Base-by-base conservation (phyloP, 2,113 vertebrate genomes). In the Megatriorchis doriae region DNA sequence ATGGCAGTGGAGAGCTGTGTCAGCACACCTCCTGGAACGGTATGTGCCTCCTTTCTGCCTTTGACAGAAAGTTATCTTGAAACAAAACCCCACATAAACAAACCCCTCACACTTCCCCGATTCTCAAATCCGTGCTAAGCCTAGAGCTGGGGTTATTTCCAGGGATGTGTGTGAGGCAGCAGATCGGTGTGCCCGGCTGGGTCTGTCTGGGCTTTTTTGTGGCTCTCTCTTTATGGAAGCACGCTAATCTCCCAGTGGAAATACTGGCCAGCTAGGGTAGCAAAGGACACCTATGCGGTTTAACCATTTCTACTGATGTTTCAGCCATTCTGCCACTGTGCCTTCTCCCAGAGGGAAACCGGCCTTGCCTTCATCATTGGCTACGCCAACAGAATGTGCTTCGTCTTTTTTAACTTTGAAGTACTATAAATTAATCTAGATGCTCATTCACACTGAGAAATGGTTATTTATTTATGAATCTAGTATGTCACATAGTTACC, bases 241-340 rank as follows among this genome's bases (percentile, higher is more conserved):
- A 4, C 2, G 0, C 16, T 1, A 22, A 8, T 11, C 3, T 56
- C 52, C 11, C 1, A 0, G 0, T 16, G 79, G 68, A 48, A 43
- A 36, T 12, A 0, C 34, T 6, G 43, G 4, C 5, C 68, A 16
- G 9, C 6, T 2, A 5, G 66, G 31, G 25, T 4, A 6, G 7
- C 31, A 19, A 62, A 27, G 48, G 36, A 11, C 36, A 13, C 3
- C 36, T 23, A 0, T 3, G 43, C 34, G 13, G 27, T 20, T 48
- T 3, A 15, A 5, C 16, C 16, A 5, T 2, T 21, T 16, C 40
- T 52, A 1, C n/a, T 19, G 48, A 3, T 48, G 38, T 23, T 65
- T 58, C 65, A 45, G 52, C 22, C 52, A 1, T 16, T 22, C 32
- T 45, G 53, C 21, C 40, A 0, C 27, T 9, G 34, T 6, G 13